Conservation (phyloP, 2,888 invertebrate genomes). For the Tipula helvola region DNA sequence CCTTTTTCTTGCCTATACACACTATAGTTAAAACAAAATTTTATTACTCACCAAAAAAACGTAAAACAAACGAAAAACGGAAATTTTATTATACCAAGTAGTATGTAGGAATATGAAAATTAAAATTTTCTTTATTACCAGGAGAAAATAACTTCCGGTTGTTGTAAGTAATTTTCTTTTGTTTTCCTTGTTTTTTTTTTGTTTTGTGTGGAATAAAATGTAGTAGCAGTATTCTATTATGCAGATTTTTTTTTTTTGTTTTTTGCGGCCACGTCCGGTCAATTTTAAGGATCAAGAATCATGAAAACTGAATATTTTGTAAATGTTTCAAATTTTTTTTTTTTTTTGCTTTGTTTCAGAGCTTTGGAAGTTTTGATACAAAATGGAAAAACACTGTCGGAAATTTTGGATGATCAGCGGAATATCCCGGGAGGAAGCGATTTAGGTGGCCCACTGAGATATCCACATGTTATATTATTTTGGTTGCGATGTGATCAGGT, state of each 20-base stretch:
- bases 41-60: neutral
- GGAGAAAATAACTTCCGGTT: neutral
- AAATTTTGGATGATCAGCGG: constrained; percentile 27
- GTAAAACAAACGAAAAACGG: neutral
- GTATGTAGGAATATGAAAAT: no score
- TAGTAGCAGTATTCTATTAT: neutral
- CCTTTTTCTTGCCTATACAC: neutral
- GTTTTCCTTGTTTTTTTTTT: neutral
- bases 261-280: neutral
- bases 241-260: neutral
- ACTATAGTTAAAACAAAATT: neutral
- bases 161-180: neutral
- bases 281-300: neutral
- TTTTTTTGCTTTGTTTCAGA: constrained; percentile 15
- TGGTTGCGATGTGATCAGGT: constrained; percentile 80
- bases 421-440: constrained; percentile 41
- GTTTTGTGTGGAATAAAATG: neutral
- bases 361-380: constrained; percentile 32
- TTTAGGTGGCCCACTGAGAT: constrained; percentile 62
- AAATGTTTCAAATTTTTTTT: neutral
- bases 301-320: neutral
- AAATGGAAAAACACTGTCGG: constrained; percentile 25
- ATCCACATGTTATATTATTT: constrained; percentile 59
- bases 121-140: neutral
- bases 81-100: neutral